These are phyloP conservation scores for Percina caprodes DNA, from an alignment of 2,113 vertebrate species.

Conservation along the genomic window DNA sequence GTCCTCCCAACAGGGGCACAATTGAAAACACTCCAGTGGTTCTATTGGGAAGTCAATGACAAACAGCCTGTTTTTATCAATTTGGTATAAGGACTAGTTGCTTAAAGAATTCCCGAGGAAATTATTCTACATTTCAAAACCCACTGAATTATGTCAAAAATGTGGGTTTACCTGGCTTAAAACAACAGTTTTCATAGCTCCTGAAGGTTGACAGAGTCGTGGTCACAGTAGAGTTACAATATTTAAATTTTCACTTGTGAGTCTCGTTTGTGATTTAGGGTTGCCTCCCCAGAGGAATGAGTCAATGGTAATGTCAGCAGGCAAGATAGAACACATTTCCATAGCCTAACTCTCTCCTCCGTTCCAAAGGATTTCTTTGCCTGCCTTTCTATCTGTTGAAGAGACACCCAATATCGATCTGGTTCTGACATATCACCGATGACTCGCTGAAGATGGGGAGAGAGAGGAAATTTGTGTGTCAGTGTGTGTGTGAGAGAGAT, in stretches of 20 bases:
- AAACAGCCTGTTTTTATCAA: conserved; percentile 1
- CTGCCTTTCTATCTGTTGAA: conserved; percentile 50
- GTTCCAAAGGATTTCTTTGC: conserved; percentile 55
- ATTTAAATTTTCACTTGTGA: conserved; percentile 28
- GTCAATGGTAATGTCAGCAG: conserved; percentile 55
- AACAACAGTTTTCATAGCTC: conserved; percentile 1
- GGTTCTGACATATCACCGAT: conserved; percentile 70
- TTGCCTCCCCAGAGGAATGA: conserved; percentile 32
- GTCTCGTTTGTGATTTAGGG: conserved; percentile 39
- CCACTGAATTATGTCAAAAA: background rate
- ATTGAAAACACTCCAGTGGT: background rate
- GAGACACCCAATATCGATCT: conserved; percentile 71
- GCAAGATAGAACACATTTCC: conserved; percentile 55
- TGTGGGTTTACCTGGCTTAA: background rate
- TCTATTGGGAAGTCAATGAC: background rate
- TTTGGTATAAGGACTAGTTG: background rate
- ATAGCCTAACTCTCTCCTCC: conserved; percentile 60
- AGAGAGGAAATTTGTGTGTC: conserved; percentile 27
- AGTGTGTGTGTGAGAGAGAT: conserved; percentile 2
- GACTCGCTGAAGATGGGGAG: conserved; percentile 60
- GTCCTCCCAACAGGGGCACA: background rate
- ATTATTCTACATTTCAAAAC: background rate
- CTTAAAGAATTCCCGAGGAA: background rate
- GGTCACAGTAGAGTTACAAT: background rate
- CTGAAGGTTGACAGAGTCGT: background rate